These are phyloP conservation scores for Catajapyx aquilonaris DNA, from an alignment of 1,140 invertebrate genomes.

Conservation along the genomic window DNA sequence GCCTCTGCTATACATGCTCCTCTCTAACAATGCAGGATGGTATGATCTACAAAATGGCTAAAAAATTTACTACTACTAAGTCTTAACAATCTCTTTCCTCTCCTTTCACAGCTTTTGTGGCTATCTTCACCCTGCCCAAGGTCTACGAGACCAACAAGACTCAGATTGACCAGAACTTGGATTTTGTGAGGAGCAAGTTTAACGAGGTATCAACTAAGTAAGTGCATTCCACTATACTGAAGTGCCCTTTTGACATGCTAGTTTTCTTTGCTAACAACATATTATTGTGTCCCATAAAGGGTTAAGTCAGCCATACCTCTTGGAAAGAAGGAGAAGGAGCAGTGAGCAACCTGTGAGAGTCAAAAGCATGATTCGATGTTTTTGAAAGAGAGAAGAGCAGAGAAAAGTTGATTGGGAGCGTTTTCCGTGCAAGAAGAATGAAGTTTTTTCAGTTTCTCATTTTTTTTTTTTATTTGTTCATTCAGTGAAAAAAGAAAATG, in stretches of 20 bases:
- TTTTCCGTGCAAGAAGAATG: no score
- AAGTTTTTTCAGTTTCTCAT: no score
- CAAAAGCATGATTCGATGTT: neutral
- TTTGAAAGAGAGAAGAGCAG: conserved; percentile 3
- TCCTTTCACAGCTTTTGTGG: conserved; percentile 56
- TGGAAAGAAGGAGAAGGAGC: conserved; percentile 65
- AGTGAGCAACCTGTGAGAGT: conserved; percentile 30
- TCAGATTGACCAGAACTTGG: conserved; percentile 85
- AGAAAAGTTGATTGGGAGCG: no score
- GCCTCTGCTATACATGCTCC: no score
- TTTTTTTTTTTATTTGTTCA: no score
- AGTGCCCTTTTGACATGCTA: neutral
- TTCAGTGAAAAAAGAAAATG: no score
- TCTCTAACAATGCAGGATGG: no score
- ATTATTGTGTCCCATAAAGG: conserved; percentile 24
- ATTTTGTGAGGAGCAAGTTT: conserved; percentile 65
- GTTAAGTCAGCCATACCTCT: conserved; percentile 75
- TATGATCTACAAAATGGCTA: no score
- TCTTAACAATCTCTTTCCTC: conserved; percentile 13
- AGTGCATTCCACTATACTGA: no score
- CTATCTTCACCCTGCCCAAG: conserved; percentile 87
- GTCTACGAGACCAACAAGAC: conserved; percentile 94
- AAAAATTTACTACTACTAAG: no score
- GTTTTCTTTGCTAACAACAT: conserved; percentile 4
- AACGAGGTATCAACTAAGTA: conserved; percentile 73